phyloP scores from a whole-genome alignment of 2,888 invertebrate genomes.

The Calameuta filiformis region DNA sequence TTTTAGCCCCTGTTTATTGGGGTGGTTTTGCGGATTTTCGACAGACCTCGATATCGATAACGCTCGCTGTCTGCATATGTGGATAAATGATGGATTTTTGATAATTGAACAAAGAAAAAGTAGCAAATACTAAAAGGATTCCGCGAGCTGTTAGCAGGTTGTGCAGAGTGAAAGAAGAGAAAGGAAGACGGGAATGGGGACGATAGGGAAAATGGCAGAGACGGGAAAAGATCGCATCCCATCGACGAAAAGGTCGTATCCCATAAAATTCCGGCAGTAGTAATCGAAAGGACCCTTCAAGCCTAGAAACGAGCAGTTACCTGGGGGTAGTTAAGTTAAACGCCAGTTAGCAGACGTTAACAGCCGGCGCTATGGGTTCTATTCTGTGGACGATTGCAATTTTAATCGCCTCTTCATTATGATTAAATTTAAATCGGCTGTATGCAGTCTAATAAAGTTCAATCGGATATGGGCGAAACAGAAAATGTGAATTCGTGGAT shows the following conservation, averaged over 20 bases:
- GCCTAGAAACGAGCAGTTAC: conserved; percentile 64
- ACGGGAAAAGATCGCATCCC: neutral
- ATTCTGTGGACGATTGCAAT: conserved; percentile 60
- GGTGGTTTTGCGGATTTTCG: conserved; percentile 26
- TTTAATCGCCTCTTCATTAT: conserved; percentile 64
- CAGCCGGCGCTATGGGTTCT: conserved; percentile 47
- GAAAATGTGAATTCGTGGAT: conserved; percentile 52
- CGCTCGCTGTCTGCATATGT: neutral
- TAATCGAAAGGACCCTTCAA: conserved; percentile 64
- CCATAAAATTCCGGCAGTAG: conserved; percentile 58
- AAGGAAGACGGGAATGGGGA: neutral
- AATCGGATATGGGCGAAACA: conserved; percentile 39
- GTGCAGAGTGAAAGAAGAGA: neutral
- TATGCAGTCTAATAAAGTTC: conserved; percentile 52
- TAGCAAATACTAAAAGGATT: neutral
- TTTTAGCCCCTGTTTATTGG: conserved; percentile 25
- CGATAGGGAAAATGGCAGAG: neutral
- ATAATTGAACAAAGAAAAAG: neutral
- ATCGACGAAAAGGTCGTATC: conserved; percentile 30
- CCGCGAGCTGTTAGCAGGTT: neutral
- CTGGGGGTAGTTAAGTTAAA: conserved; percentile 64
- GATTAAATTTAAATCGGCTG: conserved; percentile 63
- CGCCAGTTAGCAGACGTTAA: conserved; percentile 65
- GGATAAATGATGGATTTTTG: neutral
- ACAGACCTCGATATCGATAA: conserved; percentile 21